Evolutionary conservation across 2,113 vertebrate species (phyloP), one percentile per base, ranked within the genome.

Genomic region (Apodemus sylvaticus): DNA sequence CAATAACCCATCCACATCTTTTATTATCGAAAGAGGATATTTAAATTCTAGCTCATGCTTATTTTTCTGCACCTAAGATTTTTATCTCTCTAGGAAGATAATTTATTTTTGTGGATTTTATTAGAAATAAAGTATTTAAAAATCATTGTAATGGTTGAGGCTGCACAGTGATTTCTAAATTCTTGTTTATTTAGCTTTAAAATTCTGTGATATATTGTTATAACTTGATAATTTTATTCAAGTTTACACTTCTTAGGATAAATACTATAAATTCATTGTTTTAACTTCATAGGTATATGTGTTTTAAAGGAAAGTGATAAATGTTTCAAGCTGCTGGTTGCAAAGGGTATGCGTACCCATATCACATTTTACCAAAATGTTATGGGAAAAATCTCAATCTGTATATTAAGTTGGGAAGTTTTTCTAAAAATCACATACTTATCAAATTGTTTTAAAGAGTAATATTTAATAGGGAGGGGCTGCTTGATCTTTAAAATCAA

Each of bases 1-100:
- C 85, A 91, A 51, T 51, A 55, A 79, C 29, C 58, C 60, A 83
- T 39, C 8, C 10, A 19, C 24, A 1, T 42, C 26, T 86, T 14
- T 26, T 91, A 62, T 31, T 64, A 45, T 17, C 29, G 1, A 93
- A 74, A 70, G 26, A 76, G 13, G 51, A 88, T 95, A 11, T 86
- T 96, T 92, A 91, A 92, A 76, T 95, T 92, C 74, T 78, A 83
- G 26, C 2, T 79, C 36, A 79, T 79, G 22, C 51, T 66, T 78
- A 39, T 60, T 91, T 86, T 92, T 83, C 39, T 90, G 12, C 10
- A n/a, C 6, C 6, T 70, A 93, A 36, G 83, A 85, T 94, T 90
- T 81, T 92, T 88, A 86, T 24, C 62, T 94, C 81, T 89, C 17
- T 64, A 39, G 55, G 53, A 55, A 36, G 1, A n/a, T 55, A 90